Conservation (phyloP, 1,140 invertebrate species). For the Drosophila pallidifrons region DNA sequence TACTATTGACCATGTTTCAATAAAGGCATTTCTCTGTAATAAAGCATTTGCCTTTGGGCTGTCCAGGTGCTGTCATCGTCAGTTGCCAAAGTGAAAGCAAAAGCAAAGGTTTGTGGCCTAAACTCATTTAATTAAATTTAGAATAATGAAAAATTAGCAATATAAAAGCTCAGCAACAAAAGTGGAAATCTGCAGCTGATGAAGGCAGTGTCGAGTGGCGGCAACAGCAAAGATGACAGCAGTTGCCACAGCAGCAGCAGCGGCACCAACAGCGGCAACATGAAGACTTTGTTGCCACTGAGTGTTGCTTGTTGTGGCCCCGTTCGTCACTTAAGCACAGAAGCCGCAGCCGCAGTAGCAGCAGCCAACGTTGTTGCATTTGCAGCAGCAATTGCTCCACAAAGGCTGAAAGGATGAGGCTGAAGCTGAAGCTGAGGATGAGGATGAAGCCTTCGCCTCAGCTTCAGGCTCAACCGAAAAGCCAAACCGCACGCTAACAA, state of each 20-base stretch:
- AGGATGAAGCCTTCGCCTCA: not conserved
- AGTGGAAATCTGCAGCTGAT: constrained; percentile 26
- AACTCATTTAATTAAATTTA: constrained; percentile 36
- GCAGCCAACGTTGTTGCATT: not conserved
- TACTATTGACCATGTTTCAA: not conserved
- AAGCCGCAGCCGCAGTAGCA: constrained; percentile 27
- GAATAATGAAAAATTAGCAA: constrained; percentile 38
- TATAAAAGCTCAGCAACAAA: constrained; percentile 28
- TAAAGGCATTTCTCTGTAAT: constrained; percentile 2
- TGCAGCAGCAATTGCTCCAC: constrained; percentile 8
- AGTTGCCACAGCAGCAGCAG: not conserved
- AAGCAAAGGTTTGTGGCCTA: constrained; percentile 9
- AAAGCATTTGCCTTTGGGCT: constrained; percentile 8
- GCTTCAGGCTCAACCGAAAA: constrained; percentile 13
- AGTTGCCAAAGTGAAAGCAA: not conserved
- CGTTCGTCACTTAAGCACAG: constrained; percentile 50
- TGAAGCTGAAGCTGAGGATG: not conserved
- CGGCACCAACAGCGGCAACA: constrained; percentile 30
- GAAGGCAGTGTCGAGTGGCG: not conserved
- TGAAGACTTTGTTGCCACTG: constrained; percentile 14
- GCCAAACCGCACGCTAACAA: constrained; percentile 56
- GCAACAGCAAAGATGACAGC: constrained; percentile 11
- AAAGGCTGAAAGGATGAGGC: constrained; percentile 23
- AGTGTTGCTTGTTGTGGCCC: constrained; percentile 13
- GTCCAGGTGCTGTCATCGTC: constrained; percentile 21